Evolutionary conservation across 1,140 invertebrate species (phyloP), one percentile per base, ranked within the genome.

Genomic region (Conus ventricosus): DNA sequence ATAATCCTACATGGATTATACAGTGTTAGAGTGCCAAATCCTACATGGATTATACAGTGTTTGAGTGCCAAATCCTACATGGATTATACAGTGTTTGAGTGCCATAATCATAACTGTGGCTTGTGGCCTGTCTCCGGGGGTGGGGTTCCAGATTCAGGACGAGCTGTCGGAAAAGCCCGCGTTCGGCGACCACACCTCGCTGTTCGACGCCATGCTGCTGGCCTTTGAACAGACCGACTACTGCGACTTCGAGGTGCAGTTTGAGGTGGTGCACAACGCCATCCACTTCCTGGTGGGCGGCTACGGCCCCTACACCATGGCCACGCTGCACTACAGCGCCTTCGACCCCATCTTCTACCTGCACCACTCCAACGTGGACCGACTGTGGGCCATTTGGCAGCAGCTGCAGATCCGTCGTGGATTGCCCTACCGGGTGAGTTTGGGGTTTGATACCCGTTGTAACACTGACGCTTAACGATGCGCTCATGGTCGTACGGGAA

Each of bases 301-400:
- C 25, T 67, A 71, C n/a, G 85, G 87, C 11, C 78, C 81, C 25
- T 90, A 90, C 57, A 82, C 90, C 20, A n/a, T 91, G 25, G 84
- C 90, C 63, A 88, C 88, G 23, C 88, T 91, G 7, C 55, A 87
- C 53, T 91, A 89, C 84, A 60, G 85, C 13, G 88, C 90, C 71
- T 91, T 85, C 78, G 91, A 91, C 87, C 91, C 91, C 23, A 88
- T 91, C 80, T 91, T 91, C 91, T 88, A 63, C 78, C 86, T 91
- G 60, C 89, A 90, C 83, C 89, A 90, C 78, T 88, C 89, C 80
- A 90, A 88, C 80, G 78, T 88, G 23, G 91, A 91, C 87, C 83
- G 89, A 23, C 57, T 89, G 63, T 91, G 91, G 91, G 91, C 91
- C 51, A 89, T 91, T 80, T 91, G 91, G 91, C 91, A 91, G 83